Evolutionary conservation across 2,113 vertebrate species (phyloP).

Genomic region (Ammodytes dubius): DNA sequence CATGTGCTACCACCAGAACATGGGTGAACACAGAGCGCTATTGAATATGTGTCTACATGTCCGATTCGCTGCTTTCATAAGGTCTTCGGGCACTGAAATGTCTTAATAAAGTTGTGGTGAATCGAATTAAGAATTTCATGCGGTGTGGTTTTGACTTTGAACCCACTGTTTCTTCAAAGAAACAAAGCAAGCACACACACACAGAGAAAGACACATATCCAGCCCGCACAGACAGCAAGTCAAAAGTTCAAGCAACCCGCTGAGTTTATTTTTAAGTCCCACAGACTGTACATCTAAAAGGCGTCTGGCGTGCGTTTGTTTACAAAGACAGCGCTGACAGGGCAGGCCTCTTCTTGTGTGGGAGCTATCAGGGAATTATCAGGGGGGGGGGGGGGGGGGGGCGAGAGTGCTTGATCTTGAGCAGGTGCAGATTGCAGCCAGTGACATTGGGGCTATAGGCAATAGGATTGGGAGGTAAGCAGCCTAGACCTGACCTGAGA

Average conservation of each 20-base stretch:
- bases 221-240: conserved; percentile 38
- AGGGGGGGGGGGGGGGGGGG: conserved; percentile 22
- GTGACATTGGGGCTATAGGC: conserved; percentile 62
- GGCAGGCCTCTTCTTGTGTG: conserved; percentile 45
- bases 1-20: conserved; percentile 43
- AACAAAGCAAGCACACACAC: not conserved
- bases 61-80: conserved; percentile 35
- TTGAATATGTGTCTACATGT: conserved; percentile 41
- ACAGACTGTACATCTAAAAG: conserved; percentile 39
- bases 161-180: conserved; percentile 41
- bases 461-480: conserved; percentile 86
- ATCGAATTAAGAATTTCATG: conserved; percentile 55
- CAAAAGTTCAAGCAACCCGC: conserved; percentile 64
- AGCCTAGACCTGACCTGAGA: conserved; percentile 81
- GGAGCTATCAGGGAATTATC: conserved; percentile 42
- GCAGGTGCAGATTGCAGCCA: conserved; percentile 74
- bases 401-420: conserved; percentile 64
- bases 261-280: conserved; percentile 42
- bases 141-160: conserved; percentile 44
- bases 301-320: conserved; percentile 57
- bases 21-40: conserved; percentile 39
- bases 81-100: conserved; percentile 36
- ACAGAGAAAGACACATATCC: conserved; percentile 12
- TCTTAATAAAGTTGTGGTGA: conserved; percentile 45
- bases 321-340: conserved; percentile 44